These are phyloP conservation scores for Syngnathus acus DNA, from an alignment of 2,797 vertebrate species.

Conservation along the genomic window DNA sequence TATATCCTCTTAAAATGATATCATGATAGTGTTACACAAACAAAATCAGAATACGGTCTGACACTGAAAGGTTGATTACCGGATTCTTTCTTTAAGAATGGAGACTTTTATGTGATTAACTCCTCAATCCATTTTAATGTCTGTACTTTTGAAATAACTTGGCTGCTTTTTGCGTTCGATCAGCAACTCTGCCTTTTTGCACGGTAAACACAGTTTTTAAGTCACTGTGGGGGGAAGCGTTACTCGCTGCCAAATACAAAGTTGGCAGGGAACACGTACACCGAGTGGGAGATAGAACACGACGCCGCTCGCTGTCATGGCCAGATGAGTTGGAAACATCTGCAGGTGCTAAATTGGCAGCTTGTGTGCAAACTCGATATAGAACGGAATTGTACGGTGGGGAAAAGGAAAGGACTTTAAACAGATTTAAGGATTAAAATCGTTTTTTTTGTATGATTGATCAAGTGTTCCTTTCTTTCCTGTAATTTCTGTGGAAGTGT, in stretches of 20 bases:
- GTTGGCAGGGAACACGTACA: constrained; percentile 38
- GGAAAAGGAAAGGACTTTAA: constrained; percentile 37
- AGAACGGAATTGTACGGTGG: constrained; percentile 33
- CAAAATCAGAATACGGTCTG: constrained; percentile 22
- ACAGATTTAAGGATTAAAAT: constrained; percentile 38
- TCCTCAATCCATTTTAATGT: constrained; percentile 30
- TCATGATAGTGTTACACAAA: constrained; percentile 16
- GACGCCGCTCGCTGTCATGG: constrained; percentile 46
- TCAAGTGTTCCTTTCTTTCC: constrained; percentile 26
- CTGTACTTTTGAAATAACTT: constrained; percentile 29
- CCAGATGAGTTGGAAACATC: constrained; percentile 62
- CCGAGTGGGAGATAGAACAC: constrained; percentile 47
- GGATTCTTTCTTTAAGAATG: constrained; percentile 31
- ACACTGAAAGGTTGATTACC: constrained; percentile 16
- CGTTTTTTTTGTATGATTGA: constrained; percentile 25
- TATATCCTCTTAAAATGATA: not conserved
- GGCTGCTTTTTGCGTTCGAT: constrained; percentile 38
- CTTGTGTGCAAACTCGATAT: constrained; percentile 26
- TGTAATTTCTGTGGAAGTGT: constrained; percentile 29
- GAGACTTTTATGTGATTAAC: constrained; percentile 6
- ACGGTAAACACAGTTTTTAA: constrained; percentile 52
- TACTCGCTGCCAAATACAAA: constrained; percentile 50
- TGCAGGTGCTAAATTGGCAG: constrained; percentile 52
- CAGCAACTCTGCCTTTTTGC: constrained; percentile 45
- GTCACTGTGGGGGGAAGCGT: constrained; percentile 46